Base-by-base conservation (phyloP, 2,113 vertebrate genomes). In the Tiliqua scincoides region DNA sequence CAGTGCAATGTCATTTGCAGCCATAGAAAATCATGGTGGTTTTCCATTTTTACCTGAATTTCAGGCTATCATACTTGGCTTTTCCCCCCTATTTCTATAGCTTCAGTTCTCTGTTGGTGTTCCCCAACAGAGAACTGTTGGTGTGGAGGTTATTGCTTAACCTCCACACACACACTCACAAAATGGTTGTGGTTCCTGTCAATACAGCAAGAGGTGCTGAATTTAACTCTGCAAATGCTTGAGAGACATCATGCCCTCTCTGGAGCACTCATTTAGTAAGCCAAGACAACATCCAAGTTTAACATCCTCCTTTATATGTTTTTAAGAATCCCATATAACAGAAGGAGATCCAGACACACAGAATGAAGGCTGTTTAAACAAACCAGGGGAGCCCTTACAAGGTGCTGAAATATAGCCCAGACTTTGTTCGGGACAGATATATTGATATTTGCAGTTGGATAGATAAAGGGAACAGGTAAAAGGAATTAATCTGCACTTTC, bases 391-490 rank as follows among this genome's bases (percentile, higher is more conserved):
- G 40, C 10, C 2, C 32, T 77, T 75, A n/a, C n/a, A 71, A 65
- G 32, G 54, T n/a, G 59, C 25, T 68, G 54, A 83, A 32, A 68
- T 27, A 25, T 67, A 35, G 80, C 54, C 25, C 72, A 61, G 65
- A 30, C 20, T 43, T 43, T 57, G 30, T 37, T 17, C 61, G 18
- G 32, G 78, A 11, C 61, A 15, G 71, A 87, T 74, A 23, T 35
- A 87, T 61, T 70, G 80, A 48, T 77, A 62, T 68, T 70, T 70
- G n/a, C 63, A 76, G 65, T 77, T 70, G 52, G 40, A 27, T 35
- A 77, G 80, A 83, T 70, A 52, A 23, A 82, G 32, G 68, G 80
- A 40, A 78, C 74, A 91, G 40, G 37, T 72, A 67, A 80, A 15
- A 80, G 61, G 76, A 67, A 76, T 54, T 3, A 77, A 80, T 63